Conservation (phyloP, 64 coral and sea anemone genomes). For the Anthopleura sola region DNA sequence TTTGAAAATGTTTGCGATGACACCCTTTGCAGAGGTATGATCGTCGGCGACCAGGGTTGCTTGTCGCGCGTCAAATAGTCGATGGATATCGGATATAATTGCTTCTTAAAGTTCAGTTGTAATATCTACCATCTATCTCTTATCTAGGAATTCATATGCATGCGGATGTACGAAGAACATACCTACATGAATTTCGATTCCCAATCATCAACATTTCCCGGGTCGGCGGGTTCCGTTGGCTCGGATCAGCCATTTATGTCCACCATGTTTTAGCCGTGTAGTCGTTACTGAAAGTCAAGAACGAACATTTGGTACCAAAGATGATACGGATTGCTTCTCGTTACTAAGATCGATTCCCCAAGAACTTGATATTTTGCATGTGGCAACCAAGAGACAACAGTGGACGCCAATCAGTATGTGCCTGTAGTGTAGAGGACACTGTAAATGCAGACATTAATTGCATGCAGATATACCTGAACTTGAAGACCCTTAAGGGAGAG, state of each 20-base stretch:
- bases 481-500: background rate
- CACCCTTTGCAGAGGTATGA: no score
- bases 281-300: background rate
- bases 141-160: constrained; percentile 21
- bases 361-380: constrained; percentile 14
- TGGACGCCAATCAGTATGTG: background rate
- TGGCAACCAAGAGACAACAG: background rate
- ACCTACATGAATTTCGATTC: constrained; percentile 43
- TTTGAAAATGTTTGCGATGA: background rate
- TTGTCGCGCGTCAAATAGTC: background rate
- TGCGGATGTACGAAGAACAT: constrained; percentile 28
- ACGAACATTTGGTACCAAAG: background rate
- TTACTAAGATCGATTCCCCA: background rate
- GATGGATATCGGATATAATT: no score
- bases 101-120: no score
- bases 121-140: background rate
- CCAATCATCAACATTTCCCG: constrained; percentile 14
- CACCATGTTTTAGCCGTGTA: background rate
- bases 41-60: background rate
- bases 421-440: background rate
- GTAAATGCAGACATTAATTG: constrained; percentile 20
- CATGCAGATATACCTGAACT: background rate
- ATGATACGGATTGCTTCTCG: background rate
- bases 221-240: constrained; percentile 4
- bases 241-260: constrained; percentile 21